Evolutionary conservation across 2,888 invertebrate genomes (phyloP), one percentile per base, ranked within the genome.

Genomic region (Strigamia transsilvanica): DNA sequence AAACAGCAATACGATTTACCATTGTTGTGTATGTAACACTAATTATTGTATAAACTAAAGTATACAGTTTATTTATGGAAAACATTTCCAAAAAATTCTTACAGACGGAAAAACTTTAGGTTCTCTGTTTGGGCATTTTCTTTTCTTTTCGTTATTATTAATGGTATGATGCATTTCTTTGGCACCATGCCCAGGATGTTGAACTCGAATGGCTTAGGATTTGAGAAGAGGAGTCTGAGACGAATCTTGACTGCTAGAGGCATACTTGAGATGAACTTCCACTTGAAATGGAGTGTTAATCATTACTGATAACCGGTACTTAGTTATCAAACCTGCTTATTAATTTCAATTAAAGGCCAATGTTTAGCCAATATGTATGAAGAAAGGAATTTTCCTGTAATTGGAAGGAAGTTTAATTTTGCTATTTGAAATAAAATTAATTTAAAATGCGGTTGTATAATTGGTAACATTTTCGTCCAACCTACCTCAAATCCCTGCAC

Each of bases 281-380:
- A 32, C 73, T 73, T 32, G 13, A 73, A 73, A 73, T 73, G 73
- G 73, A 73, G 73, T 73, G 73, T 27, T 73, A 73, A 73, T 73
- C 32, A 27, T 27, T 73, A 23, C 4, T 32, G 73, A 73, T 73
- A 73, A 12, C 73, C n/a, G 5, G 21, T 61, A 21, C 10, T 61
- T 61, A 18, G 5, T 7, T 21, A 23, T 61, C 61, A 18, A 23
- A 23, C 10, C 5, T 66, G 61, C 61, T 66, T 66, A 66, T 21
- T 66, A 66, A 23, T 66, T 61, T 21, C 10, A 23, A 66, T 66
- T 21, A 66, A 66, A 66, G 6, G 18, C 12, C 12, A n/a, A 21
- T n/a, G 23, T 66, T 66, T 4, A n/a, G 15, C 7, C 15, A n/a
- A n/a, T 46, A 46, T 46, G 4, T n/a, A 46, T 5, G 46, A 46